These are phyloP conservation scores for Ctenopoma kingsleyae DNA, from an alignment of 2,797 vertebrate genomes.

Conservation along the genomic window DNA sequence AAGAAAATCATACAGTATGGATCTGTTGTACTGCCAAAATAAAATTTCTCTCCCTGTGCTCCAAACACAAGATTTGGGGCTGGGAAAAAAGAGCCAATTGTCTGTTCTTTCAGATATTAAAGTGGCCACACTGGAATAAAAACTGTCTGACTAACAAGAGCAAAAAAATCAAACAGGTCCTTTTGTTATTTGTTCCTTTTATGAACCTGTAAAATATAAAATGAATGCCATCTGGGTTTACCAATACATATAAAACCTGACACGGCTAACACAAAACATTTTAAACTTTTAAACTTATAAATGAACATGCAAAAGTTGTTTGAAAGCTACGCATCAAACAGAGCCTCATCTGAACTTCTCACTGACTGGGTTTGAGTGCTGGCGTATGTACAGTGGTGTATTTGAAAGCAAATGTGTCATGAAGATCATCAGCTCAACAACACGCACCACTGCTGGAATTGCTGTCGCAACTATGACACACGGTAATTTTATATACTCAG, in stretches of 20 bases:
- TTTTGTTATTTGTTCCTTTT: conserved; percentile 25
- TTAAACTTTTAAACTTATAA: not conserved
- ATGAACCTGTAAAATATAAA: conserved; percentile 10
- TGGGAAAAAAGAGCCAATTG: conserved; percentile 33
- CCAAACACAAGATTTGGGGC: conserved; percentile 50
- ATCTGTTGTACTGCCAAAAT: conserved; percentile 57
- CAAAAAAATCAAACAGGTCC: conserved; percentile 31
- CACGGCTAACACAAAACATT: not conserved
- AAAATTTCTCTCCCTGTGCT: conserved; percentile 46
- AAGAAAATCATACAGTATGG: conserved; percentile 64
- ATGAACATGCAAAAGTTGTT: not conserved
- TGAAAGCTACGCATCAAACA: not conserved
- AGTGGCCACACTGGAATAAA: conserved; percentile 46
- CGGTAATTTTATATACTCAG: too few relatives aligned
- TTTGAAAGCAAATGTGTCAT: not conserved
- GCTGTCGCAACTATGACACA: too few relatives aligned
- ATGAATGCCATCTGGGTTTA: not conserved
- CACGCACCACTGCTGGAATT: not conserved
- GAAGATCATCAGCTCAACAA: not conserved
- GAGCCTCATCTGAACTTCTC: not conserved
- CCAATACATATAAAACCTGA: not conserved
- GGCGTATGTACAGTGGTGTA: not conserved
- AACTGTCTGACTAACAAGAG: conserved; percentile 23
- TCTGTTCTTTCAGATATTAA: conserved; percentile 52
- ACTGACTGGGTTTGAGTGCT: not conserved